These are phyloP conservation scores for Branchinecta lynchi DNA, from an alignment of 1,140 invertebrate genomes.

Conservation along the genomic window DNA sequence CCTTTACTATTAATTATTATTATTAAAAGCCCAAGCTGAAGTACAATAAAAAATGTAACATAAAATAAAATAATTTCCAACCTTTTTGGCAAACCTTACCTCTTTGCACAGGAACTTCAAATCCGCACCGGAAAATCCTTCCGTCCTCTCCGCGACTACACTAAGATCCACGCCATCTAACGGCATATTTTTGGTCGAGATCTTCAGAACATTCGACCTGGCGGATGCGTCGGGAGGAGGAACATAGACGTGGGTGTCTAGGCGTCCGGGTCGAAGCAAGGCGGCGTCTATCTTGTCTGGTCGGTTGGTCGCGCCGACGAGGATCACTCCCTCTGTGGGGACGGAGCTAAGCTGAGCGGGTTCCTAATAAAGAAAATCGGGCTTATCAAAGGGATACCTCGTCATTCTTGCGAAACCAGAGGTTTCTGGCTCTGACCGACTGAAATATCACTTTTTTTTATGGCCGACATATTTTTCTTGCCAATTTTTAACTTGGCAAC, in stretches of 20 bases:
- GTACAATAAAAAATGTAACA: too few relatives aligned
- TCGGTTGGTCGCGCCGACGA: conserved; percentile 59
- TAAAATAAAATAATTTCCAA: too few relatives aligned
- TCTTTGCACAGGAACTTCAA: conserved; percentile 51
- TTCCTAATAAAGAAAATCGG: conserved; percentile 18
- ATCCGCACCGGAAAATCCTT: conserved; percentile 61
- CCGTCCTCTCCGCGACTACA: conserved; percentile 41
- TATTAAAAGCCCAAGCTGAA: too few relatives aligned
- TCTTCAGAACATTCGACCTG: conserved; percentile 42
- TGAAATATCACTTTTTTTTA: too few relatives aligned
- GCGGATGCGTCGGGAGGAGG: conserved; percentile 43
- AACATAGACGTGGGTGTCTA: conserved; percentile 58
- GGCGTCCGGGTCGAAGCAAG: conserved; percentile 52
- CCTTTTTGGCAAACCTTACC: conserved; percentile 28
- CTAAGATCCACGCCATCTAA: conserved; percentile 42
- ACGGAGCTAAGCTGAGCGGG: not conserved
- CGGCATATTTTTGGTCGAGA: conserved; percentile 44
- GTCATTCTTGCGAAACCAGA: too few relatives aligned
- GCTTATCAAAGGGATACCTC: too few relatives aligned
- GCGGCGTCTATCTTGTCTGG: conserved; percentile 63
- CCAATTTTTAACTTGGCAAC: too few relatives aligned
- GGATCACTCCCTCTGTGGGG: conserved; percentile 35
- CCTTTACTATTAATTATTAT: too few relatives aligned
- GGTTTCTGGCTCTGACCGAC: too few relatives aligned
- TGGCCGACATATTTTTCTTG: too few relatives aligned